Evolutionary conservation across 1,140 invertebrate genomes (phyloP).

Genomic region (Gonatopus flavifemur): DNA sequence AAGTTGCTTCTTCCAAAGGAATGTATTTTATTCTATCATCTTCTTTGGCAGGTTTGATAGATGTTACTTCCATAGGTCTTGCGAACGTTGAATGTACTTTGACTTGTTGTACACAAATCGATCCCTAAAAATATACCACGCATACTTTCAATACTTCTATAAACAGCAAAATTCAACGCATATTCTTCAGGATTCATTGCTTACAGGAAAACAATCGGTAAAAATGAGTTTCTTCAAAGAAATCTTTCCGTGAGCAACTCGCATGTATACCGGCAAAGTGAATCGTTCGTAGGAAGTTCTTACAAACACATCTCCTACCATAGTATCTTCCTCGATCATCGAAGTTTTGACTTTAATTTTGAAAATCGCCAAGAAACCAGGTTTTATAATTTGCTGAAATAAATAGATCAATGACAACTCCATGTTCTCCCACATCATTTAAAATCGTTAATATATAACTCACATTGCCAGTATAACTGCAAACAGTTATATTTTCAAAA

Average conservation of each 20-base stretch:
- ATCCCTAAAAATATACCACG: constrained; percentile 65
- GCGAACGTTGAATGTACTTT: constrained; percentile 75
- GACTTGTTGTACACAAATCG: constrained; percentile 72
- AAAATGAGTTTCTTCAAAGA: constrained; percentile 70
- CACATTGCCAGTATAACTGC: constrained; percentile 50
- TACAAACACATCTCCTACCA: constrained; percentile 72
- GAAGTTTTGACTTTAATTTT: constrained; percentile 71
- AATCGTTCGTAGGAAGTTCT: constrained; percentile 73
- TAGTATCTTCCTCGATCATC: constrained; percentile 67
- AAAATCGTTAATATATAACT: constrained; percentile 15
- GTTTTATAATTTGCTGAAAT: constrained; percentile 60
- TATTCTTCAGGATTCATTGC: constrained; percentile 34
- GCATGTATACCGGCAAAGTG: constrained; percentile 65
- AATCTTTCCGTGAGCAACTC: constrained; percentile 64
- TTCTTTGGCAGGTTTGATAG: constrained; percentile 54
- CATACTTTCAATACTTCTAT: background rate
- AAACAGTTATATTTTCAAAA: constrained; percentile 49
- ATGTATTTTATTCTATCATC: constrained; percentile 59
- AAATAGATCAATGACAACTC: background rate
- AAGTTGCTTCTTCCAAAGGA: constrained; percentile 42
- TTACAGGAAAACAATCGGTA: constrained; percentile 82
- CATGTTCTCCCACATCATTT: background rate
- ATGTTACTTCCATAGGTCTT: constrained; percentile 68
- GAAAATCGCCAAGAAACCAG: constrained; percentile 74
- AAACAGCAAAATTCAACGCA: constrained; percentile 1